Evolutionary conservation across 2,888 invertebrate species (phyloP).

Genomic region (Podabrus alpinus): DNA sequence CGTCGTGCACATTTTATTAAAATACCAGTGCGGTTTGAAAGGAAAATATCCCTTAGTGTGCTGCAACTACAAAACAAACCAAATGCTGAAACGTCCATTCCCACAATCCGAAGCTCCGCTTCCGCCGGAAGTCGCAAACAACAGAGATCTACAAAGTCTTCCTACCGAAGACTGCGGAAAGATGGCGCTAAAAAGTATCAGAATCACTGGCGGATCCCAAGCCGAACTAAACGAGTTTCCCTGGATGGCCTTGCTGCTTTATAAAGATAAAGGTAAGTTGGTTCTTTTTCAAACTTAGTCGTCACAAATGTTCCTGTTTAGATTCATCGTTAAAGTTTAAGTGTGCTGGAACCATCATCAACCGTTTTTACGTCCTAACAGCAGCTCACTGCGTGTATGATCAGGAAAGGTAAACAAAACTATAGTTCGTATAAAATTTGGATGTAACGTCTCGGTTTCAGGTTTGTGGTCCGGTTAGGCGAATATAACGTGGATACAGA

Average conservation of each 20-base stretch:
- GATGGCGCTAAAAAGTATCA: neutral
- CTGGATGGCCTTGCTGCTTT: neutral
- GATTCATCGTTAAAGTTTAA: neutral
- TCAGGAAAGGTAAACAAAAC: neutral
- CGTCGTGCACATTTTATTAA: neutral
- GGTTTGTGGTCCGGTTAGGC: neutral
- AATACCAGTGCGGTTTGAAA: neutral
- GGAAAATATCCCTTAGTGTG: neutral
- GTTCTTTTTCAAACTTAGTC: too few relatives aligned
- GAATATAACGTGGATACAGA: slow-evolving; percentile 41
- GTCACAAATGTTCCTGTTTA: too few relatives aligned
- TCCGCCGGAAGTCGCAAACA: neutral
- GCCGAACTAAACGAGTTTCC: neutral
- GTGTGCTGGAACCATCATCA: neutral
- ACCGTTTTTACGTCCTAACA: neutral
- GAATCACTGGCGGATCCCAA: neutral
- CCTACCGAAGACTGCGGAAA: neutral
- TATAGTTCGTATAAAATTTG: too few relatives aligned
- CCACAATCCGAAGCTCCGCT: neutral
- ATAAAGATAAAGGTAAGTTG: neutral
- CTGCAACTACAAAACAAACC: neutral
- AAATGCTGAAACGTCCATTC: neutral
- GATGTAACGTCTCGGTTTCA: neutral
- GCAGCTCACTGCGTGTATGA: neutral
- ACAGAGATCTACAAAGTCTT: neutral